Base-by-base conservation (phyloP, 2,113 vertebrate genomes). In the Podiceps cristatus region DNA sequence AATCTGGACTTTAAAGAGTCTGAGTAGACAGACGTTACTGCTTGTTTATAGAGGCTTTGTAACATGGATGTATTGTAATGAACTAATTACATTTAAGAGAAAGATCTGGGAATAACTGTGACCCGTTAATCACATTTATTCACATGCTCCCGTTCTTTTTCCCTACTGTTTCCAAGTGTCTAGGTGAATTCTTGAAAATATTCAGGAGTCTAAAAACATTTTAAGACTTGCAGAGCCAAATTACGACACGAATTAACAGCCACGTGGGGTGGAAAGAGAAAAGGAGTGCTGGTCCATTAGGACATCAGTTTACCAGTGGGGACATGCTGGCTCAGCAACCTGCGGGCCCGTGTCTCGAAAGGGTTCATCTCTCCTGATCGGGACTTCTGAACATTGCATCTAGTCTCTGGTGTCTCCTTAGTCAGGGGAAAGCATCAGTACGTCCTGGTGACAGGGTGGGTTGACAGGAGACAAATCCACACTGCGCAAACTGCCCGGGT, bases 81-180 rank as follows among this genome's bases (percentile, higher is more conserved):
- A 79, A 90, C 85, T 88, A 93, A 92, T 86, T 94, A 67, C 12
- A 83, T 82, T 93, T 50, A 96, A 90, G 58, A 93, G 90, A 94
- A 83, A 12, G 85, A 69, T 69, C 78, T 95, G 96, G 83, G 90
- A 94, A 73, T 76, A 91, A 35, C 85, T 59, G 50, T 40, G 93
- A 88, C 93, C 90, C 0, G 0, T 55, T 96, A 90, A 95, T 86
- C 75, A 92, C 63, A 73, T 69, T 83, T 67, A 92, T 86, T 88
- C 82, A 82, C 45, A 24, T 4, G 47, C 55, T 80, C 59, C 85
- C 88, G 27, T 49, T 93, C 29, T 56, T 91, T 87, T 74, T 37
- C 62, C 58, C 62, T n/a, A 10, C 81, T 42, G 58, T 64, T 95
- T 85, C 85, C 90, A 73, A 92, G 50, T 1, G 8, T 35, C 25